Evolutionary conservation across 2,797 vertebrate species (phyloP).

Genomic region (Pantherophis vulpinus): DNA sequence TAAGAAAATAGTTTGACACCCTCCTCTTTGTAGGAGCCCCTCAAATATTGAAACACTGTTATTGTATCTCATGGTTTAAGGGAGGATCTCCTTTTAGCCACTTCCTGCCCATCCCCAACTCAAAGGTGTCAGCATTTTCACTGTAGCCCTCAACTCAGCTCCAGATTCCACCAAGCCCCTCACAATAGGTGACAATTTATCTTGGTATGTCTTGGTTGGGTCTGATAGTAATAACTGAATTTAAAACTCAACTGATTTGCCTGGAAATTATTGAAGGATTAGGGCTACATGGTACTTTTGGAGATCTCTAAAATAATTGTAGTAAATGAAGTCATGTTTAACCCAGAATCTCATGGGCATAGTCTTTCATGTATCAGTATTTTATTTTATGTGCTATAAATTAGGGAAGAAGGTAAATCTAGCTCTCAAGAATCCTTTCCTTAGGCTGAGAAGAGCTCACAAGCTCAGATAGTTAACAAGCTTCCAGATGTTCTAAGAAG

Average conservation of each 20-base stretch:
- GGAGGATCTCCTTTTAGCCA: too few relatives aligned
- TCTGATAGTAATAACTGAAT: neutral
- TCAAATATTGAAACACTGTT: too few relatives aligned
- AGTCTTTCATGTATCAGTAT: neutral
- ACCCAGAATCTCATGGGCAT: neutral
- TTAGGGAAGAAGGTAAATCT: neutral
- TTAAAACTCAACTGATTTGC: neutral
- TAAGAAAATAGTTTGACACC: too few relatives aligned
- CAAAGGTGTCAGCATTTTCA: too few relatives aligned
- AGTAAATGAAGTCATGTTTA: neutral
- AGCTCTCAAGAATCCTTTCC: neutral
- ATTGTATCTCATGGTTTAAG: too few relatives aligned
- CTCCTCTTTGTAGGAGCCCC: too few relatives aligned
- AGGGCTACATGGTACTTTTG: neutral
- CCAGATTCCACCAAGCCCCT: too few relatives aligned
- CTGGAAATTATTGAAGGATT: neutral
- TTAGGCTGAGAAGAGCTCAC: neutral
- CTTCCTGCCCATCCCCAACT: too few relatives aligned
- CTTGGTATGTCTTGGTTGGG: neutral
- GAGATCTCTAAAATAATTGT: neutral
- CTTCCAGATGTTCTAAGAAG: neutral
- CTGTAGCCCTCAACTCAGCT: too few relatives aligned
- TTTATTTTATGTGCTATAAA: neutral
- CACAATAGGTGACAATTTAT: neutral
- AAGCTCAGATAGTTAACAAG: neutral